A percentile compares a stretch with the other conserved stretches of the same genome.
Conservation (phyloP, 2,888 invertebrate genomes). For the Agrochola litura region DNA sequence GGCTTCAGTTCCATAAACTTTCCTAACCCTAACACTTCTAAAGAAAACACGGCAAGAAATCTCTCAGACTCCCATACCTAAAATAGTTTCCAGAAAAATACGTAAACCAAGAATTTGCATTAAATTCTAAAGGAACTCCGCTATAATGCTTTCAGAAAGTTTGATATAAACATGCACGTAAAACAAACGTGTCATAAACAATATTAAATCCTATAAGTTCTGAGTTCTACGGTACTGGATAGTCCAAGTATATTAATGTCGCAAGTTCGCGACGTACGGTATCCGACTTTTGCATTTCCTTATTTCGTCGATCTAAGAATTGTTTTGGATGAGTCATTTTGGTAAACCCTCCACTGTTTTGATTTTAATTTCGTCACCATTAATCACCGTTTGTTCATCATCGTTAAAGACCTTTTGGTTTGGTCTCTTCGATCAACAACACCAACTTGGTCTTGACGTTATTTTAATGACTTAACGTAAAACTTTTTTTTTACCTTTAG, state of each 20-base stretch:
- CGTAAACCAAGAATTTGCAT: constrained; percentile 54
- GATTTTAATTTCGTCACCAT: neutral
- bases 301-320: constrained; percentile 60
- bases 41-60: constrained; percentile 9
- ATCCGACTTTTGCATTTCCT: constrained; percentile 82
- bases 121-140: constrained; percentile 61
- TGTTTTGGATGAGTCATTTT: constrained; percentile 39
- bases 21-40: neutral
- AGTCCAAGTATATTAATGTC: constrained; percentile 80
- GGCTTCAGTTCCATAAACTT: neutral
- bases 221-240: constrained; percentile 66
- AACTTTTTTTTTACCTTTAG: no score
- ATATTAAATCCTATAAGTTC: constrained; percentile 84
- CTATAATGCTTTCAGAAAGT: constrained; percentile 75
- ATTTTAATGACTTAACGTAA: neutral
- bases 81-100: constrained; percentile 56
- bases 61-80: constrained; percentile 22
- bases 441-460: neutral
- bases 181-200: constrained; percentile 88
- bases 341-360: neutral
- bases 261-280: constrained; percentile 80
- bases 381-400: no score
- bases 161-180: constrained; percentile 81
- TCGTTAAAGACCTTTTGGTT: neutral
- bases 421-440: no score